Base-by-base conservation (phyloP, 2,888 invertebrate genomes). In the Cinara cedri region DNA sequence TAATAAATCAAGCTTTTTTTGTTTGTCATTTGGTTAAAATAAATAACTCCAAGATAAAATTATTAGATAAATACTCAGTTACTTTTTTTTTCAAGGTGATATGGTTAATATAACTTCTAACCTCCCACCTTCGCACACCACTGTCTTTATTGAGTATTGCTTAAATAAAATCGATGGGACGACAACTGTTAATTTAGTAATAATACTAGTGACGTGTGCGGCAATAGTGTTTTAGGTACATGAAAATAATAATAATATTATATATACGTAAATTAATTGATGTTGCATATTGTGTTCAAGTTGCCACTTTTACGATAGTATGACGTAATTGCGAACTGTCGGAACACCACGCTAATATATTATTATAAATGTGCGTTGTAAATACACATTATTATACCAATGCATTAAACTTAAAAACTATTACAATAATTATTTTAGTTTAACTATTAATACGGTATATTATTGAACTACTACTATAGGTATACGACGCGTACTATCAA, bases 291-390 rank as follows among this genome's bases (percentile, higher is more conserved):
- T 72, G 60, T n/a, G 71, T n/a, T 11, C 49, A 60, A 72, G 57
- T 49, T 46, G 60, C 26, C 19, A 62, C 55, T 49, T 72, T 14
- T 19, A 72, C 24, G n/a, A 24, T 26, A 24, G 46, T n/a, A 60
- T 72, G 72, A 72, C 72, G 60, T 72, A 72, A 72, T 72, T 49
- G 26, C 72, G 19, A 62, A 72, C 60, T 26, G 72, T 49, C 19
- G 60, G 60, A 72, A 49, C 60, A 72, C 72, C 60, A 72, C 26
- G 72, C 60, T 60, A 60, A 68, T 49, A 14, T 19, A 66, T 11
- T 14, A n/a, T 65, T n/a, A 11, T 34, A 34, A 34, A 63, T 49
- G 26, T 16, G 49, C 26, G 9, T 26, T 72, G 34, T 70, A 16
- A n/a, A 49, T 14, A 21, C 16, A 24, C 13, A 46, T 19, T n/a